phyloP scores from a whole-genome alignment of 2,113 vertebrate genomes.

The Motacilla alba region DNA sequence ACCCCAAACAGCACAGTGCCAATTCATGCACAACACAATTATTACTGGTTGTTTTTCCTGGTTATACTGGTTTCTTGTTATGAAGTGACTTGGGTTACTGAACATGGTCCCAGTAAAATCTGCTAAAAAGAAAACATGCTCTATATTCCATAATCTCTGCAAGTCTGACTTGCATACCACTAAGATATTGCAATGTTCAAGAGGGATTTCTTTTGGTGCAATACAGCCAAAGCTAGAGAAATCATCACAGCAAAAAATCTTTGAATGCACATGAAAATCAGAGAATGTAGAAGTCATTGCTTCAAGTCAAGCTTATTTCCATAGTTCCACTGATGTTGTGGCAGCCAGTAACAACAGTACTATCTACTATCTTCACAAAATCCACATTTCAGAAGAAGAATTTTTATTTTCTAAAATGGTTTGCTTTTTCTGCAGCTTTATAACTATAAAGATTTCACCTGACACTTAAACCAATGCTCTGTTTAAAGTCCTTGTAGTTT shows the following conservation, averaged over 20 bases:
- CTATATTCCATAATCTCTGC: neutral
- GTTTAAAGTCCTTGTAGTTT: neutral
- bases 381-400: neutral
- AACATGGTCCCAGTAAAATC: neutral
- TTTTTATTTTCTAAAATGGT: neutral
- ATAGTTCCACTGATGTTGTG: neutral
- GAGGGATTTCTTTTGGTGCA: neutral
- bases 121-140: neutral
- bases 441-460: neutral
- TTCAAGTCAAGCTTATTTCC: neutral
- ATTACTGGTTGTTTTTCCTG: neutral
- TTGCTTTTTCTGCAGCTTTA: neutral
- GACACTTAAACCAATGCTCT: neutral
- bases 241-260: neutral
- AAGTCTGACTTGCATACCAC: neutral
- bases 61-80: neutral
- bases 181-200: neutral
- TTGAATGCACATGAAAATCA: neutral
- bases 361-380: neutral
- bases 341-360: neutral
- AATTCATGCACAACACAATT: neutral
- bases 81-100: neutral
- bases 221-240: neutral
- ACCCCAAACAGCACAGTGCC: neutral
- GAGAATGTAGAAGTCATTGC: neutral